Evolutionary conservation across 2,113 vertebrate species (phyloP).

Genomic region (Rhynchopsitta pachyrhyncha): DNA sequence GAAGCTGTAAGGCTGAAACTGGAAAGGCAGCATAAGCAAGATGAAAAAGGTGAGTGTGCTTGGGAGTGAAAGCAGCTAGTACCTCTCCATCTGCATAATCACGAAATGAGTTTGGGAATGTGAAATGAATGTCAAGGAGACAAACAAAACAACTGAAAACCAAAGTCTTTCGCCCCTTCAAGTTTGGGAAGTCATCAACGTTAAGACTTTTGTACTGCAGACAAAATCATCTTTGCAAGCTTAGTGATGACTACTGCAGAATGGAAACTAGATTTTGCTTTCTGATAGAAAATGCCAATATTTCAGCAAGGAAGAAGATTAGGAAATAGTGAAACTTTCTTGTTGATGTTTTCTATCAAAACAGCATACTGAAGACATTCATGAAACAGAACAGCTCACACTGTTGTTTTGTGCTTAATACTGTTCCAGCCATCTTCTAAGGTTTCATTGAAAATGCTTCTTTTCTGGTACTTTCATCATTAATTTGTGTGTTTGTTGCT

Average conservation of each 20-base stretch:
- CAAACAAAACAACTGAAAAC: neutral
- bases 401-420: neutral
- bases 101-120: neutral
- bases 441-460: neutral
- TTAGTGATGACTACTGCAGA: neutral
- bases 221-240: neutral
- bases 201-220: neutral
- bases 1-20: neutral
- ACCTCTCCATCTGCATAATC: rapidly evolving
- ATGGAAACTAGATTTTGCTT: neutral
- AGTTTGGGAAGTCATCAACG: neutral
- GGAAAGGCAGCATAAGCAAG: neutral
- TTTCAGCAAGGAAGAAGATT: neutral
- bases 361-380: neutral
- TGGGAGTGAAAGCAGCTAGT: neutral
- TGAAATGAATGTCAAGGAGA: neutral
- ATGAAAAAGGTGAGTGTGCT: neutral
- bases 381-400: neutral
- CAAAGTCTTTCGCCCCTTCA: neutral
- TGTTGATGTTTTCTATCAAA: neutral
- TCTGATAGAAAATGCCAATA: neutral
- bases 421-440: neutral
- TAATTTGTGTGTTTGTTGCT: neutral
- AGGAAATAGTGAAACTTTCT: neutral
- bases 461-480: neutral